Base-by-base conservation (phyloP, 2,797 vertebrate species). In the Pyrocephalus nanus region DNA sequence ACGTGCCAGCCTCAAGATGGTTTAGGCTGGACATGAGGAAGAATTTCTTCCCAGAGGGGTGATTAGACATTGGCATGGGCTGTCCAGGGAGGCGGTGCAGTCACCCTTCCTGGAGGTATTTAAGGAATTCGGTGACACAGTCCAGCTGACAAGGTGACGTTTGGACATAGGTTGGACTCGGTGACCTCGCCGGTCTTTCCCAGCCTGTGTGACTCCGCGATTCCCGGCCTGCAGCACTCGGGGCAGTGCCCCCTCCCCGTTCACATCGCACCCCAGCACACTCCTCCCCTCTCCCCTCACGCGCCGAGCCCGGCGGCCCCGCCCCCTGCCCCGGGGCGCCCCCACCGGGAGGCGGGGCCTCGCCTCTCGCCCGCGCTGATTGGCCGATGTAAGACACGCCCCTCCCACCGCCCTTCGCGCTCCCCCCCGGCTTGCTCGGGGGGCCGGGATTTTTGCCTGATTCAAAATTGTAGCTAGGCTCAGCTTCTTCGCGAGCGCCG, bases 321-420 rank as follows among this genome's bases (percentile, higher is more conserved):
- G 20, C 48, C 40, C 74, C 32, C n/a, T 27, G 19, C 55, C 55
- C 57, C 15, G n/a, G 32, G 32, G 14, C 22, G 20, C 58, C 29
- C 29, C 38, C 8, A 14, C 12, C 2, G 18, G 11, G 1, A 2
- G 66, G 62, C 57, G 66, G 38, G 6, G 8, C 22, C 22, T 10
- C 25, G 0, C 8, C 9, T 1, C 0, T 1, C 4, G 0, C n/a
- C 5, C 0, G 21, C 38, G 7, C 43, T n/a, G 57, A 96, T 86
- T 96, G 90, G 93, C 51, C 34, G 12, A 0, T 0, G 0, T 0
- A 0, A 32, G 2, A 11, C 61, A 19, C 34, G 5, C 70, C 54
- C 22, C 17, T 1, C 1, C 27, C 7, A 0, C 1, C 6, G 18
- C 6, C 32, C 38, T 17, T 8, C 11, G 11, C 45, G 8, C 18